Conservation (phyloP, 2,113 vertebrate species). For the Amphiprion ocellaris region DNA sequence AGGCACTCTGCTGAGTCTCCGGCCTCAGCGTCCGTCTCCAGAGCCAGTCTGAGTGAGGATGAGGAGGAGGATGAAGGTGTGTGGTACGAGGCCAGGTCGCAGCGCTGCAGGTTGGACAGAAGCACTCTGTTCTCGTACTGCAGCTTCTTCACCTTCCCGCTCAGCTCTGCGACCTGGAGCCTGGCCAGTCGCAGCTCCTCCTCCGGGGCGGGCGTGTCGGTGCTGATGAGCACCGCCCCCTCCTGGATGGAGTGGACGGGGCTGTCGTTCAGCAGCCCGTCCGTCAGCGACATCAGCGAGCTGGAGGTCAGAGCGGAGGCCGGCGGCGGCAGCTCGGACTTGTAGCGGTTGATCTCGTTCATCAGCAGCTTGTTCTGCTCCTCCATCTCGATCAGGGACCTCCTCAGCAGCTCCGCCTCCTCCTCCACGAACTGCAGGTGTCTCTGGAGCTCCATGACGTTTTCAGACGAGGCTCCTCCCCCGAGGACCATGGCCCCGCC, state of each 20-base stretch:
- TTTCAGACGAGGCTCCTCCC: conserved; percentile 88
- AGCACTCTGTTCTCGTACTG: conserved; percentile 98
- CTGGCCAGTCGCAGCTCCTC: conserved; percentile 92
- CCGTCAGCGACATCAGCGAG: conserved; percentile 58
- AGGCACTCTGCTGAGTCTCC: conserved; percentile 94
- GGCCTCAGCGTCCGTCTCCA: conserved; percentile 93
- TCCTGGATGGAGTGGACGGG: conserved; percentile 80
- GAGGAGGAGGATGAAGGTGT: conserved; percentile 84
- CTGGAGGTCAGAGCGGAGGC: conserved; percentile 74
- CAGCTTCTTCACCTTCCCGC: conserved; percentile 97
- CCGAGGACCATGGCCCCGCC: conserved; percentile 66
- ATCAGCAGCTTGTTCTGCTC: conserved; percentile 98
- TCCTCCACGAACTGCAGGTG: conserved; percentile 99
- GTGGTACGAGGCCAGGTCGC: conserved; percentile 93
- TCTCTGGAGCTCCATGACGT: conserved; percentile 91
- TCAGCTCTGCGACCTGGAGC: conserved; percentile 94
- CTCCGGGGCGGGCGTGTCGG: conserved; percentile 84
- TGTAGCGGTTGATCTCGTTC: conserved; percentile 94
- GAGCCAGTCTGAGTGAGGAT: conserved; percentile 84
- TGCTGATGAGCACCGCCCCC: conserved; percentile 89
- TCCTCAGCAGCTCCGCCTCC: conserved; percentile 94
- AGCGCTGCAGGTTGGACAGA: conserved; percentile 97
- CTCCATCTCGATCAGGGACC: conserved; percentile 96
- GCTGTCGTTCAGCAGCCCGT: conserved; percentile 71
- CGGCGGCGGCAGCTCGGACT: conserved; percentile 89